Evolutionary conservation across 64 coral and sea anemone genomes (phyloP), one percentile per base, ranked within the genome.

Genomic region (Montipora efflorescens): DNA sequence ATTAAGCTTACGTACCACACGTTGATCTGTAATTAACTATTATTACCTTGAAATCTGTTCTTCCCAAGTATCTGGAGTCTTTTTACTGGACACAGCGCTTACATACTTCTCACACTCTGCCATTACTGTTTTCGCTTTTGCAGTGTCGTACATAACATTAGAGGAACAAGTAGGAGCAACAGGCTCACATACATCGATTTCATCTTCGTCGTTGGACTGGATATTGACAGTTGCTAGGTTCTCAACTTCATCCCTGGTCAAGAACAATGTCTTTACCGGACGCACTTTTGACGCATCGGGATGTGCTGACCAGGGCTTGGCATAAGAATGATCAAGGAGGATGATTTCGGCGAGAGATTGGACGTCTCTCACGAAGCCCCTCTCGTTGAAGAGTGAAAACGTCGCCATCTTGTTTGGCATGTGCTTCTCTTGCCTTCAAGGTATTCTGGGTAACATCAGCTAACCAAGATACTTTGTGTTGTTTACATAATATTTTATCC

Each of bases 51-150:
- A 96, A 87, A 99, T 99, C 18, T 93, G 95, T 75, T 99, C 98
- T 87, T 99, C 98, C 98, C 98, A 99, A 70, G 98, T 99, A 74
- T 99, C 98, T 64, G 98, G 98, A 10, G 98, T 99, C 74, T 93
- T 82, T 93, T 94, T 99, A 90, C 98, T 99, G 6, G 92, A 94
- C 5, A 92, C 95, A 94, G 87, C 90, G 2, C 89, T 94, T n/a
- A 96, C 98, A 47, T 92, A 93, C 89, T 96, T 99, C 66, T 99
- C 98, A 81, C 98, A 99, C 73, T 99, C 98, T 76, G 92, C 91
- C 98, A 99, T 99, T 5, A 92, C 92, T 70, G 92, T 79, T 85
- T 93, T 96, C 46, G 98, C 95, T 79, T 99, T 99, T 4, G 95
- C 87, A 36, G 90, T 93, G 61, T 99, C 98, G 48, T 99, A 99